These are phyloP conservation scores for Numenius phaeopus DNA, from an alignment of 2,797 vertebrate genomes.

Conservation along the genomic window DNA sequence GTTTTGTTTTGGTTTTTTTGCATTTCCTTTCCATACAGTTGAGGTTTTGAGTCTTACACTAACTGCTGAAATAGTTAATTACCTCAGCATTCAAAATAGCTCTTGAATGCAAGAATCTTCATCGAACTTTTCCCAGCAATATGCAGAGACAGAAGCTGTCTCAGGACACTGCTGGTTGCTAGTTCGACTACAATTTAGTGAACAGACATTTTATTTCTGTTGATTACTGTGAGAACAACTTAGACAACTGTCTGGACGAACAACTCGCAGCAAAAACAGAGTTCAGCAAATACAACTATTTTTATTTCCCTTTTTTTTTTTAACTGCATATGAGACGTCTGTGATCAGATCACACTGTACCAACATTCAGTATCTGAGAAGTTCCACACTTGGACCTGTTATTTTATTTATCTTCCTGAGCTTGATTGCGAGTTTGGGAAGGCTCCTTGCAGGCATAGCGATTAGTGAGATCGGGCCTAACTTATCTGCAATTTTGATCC, in stretches of 20 bases:
- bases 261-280: not conserved
- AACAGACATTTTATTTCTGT: not conserved
- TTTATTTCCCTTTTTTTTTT: not conserved
- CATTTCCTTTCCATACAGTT: not conserved
- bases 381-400: not conserved
- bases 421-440: not conserved
- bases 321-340: not conserved
- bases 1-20: not conserved
- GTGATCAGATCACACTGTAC: not conserved
- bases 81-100: not conserved
- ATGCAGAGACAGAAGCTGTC: not conserved
- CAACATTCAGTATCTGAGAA: not conserved
- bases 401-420: not conserved
- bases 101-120: not conserved
- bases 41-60: not conserved
- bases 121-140: not conserved
- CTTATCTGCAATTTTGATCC: not conserved
- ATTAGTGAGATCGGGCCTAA: not conserved
- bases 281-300: not conserved
- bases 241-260: not conserved
- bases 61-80: not conserved
- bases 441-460: not conserved
- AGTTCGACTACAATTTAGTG: not conserved
- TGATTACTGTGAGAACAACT: not conserved
- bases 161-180: not conserved